Evolutionary conservation across 2,797 vertebrate genomes (phyloP), one percentile per base, ranked within the genome.

Genomic region (Falco naumanni): DNA sequence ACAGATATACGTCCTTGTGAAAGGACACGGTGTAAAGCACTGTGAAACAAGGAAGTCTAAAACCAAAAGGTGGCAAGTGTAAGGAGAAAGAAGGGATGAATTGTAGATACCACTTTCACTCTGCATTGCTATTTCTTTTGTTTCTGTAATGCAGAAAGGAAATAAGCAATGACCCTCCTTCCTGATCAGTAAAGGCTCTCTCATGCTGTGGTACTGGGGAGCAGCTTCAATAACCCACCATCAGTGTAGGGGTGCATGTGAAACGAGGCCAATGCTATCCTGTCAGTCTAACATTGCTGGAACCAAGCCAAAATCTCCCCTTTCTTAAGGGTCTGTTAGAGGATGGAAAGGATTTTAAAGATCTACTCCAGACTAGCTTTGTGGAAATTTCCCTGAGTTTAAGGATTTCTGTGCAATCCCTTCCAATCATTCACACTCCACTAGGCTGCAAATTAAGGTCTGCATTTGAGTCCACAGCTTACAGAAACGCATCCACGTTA

Each of bases 311-410:
- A 81, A 79, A 91, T 57, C 61, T 81, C 39, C 70, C 21, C 45
- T 69, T 95, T 84, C 43, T 43, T 53, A 90, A 93, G 77, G 63
- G 53, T 91, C 41, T 54, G 54, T 34, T 7, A 87, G 60, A 25
- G 37, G 61, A 87, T 18, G 74, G 59, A 87, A 33, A 59, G 33
- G n/a, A 94, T 91, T 90, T 95, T 83, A 79, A 94, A 91, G 84
- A 84, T 71, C 74, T 64, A 29, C 45, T 77, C 41, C 34, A 57
- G 68, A 43, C 20, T 45, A 77, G n/a, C 48, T 74, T 41, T 39
- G 86, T 28, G 33, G 83, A 94, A 91, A 84, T 76, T 76, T 18
- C 22, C 34, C 37, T 0, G 8, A 68, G 74, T 50, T 84, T 53
- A 45, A 82, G 74, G 80, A 91, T 87, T 96, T 84, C 59, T 78